Evolutionary conservation across 2,888 invertebrate species (phyloP), one percentile per base, ranked within the genome.

Genomic region (Diaperis boleti): DNA sequence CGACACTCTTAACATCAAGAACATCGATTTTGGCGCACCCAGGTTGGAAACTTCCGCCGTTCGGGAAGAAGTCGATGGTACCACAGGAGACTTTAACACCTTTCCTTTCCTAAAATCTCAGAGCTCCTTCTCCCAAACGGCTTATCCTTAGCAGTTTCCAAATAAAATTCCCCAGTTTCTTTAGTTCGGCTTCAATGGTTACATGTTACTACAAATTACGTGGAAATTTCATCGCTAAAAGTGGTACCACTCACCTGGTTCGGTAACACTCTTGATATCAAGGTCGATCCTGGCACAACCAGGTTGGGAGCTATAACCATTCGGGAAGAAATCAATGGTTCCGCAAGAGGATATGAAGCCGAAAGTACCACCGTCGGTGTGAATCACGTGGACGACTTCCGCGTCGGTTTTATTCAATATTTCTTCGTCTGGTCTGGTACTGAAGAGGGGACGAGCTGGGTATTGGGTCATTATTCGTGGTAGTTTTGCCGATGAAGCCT

Each of bases 31-130:
- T 62, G 33, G 63, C 70, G 57, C 79, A 79, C 5, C 77, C 78
- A 5, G 77, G 75, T 62, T 79, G 79, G 8, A 65, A 69, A 8
- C 60, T 68, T 1, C 78, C 78, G 4, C 77, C 76, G 68, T 79
- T 79, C 4, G 74, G 73, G 44, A 70, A 78, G 62, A 79, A 78
- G 57, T 79, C 78, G 4, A 74, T 70, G 3, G 77, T 77, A 29
- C 79, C 78, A 29, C 68, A 65, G 10, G 73, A 26, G 2, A 54
- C 37, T 6, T 62, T 52, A 35, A 70, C 72, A 1, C 78, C 78
- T 47, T 10, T 22, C 18, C 2, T 1, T 11, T 7, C 8, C n/a
- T 33, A 15, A 15, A 50, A 33, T 3, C n/a, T 35, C 33, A 8
- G 5, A 2, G n/a, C 10, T 33, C 17, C 10, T 57, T 45, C 35